These are phyloP conservation scores for Tineola bisselliella DNA, from an alignment of 2,888 invertebrate species.

Conservation along the genomic window DNA sequence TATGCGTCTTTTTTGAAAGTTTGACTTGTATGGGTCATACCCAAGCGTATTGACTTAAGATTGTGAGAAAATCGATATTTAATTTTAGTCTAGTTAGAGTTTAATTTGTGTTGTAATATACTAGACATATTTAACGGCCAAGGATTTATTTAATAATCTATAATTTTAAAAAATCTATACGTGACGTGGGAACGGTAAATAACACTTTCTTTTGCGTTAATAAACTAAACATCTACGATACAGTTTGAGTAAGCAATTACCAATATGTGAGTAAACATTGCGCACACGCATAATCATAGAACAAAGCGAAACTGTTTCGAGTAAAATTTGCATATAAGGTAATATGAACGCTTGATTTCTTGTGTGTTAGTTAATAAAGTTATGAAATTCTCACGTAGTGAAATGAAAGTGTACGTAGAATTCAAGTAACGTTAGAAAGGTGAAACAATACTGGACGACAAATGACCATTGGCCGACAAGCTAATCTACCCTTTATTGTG, in stretches of 20 bases:
- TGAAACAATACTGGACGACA: constrained; percentile 1
- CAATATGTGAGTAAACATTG: neutral
- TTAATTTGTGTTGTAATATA: no score
- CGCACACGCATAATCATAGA: neutral
- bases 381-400: constrained; percentile 10
- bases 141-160: no score
- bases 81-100: no score
- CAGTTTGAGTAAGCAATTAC: neutral
- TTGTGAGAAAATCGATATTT: no score
- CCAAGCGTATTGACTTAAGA: no score
- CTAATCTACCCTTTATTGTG: neutral
- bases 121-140: no score
- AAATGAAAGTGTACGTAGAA: constrained; percentile 7
- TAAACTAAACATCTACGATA: neutral
- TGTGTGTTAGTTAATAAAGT: neutral
- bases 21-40: no score
- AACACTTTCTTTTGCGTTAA: neutral
- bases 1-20: no score
- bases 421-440: neutral
- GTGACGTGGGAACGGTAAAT: no score
- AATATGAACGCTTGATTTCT: constrained; percentile 1
- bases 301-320: neutral
- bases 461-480: neutral
- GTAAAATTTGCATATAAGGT: constrained; percentile 4
- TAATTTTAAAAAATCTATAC: no score